Percentiles rank a stretch among this genome's conserved stretches.
These are phyloP conservation scores for Xyliphius kryptos DNA, from an alignment of 2,113 vertebrate species.

Conservation along the genomic window DNA sequence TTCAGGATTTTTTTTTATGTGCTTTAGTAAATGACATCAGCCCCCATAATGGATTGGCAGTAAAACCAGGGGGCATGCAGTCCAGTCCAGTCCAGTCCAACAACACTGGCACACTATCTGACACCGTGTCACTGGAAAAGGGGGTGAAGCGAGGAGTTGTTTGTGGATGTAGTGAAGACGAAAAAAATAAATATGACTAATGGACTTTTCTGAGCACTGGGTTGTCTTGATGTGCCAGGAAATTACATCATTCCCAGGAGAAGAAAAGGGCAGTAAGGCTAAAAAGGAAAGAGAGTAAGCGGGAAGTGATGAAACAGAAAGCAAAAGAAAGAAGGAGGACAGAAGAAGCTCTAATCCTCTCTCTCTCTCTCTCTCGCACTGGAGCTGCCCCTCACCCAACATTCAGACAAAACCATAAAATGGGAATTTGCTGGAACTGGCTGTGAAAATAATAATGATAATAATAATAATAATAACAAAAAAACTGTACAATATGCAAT, in stretches of 20 bases:
- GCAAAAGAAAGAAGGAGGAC: neutral
- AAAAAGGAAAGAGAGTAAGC: constrained; percentile 1
- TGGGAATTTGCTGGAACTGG: no score
- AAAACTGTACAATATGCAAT: constrained; percentile 12
- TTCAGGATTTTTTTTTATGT: no score
- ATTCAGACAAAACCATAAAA: constrained; percentile 4
- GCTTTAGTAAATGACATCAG: no score
- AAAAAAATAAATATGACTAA: constrained; percentile 43
- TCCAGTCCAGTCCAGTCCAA: no score
- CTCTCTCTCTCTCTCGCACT: neutral
- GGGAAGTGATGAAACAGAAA: constrained; percentile 11
- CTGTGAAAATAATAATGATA: constrained; percentile 2
- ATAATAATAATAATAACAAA: neutral
- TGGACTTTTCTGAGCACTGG: constrained; percentile 37
- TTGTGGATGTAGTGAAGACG: constrained; percentile 43
- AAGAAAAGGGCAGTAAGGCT: constrained; percentile 12
- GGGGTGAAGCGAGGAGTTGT: neutral
- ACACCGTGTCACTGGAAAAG: neutral
- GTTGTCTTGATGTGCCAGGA: constrained; percentile 22
- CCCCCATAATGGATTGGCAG: no score
- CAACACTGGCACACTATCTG: neutral
- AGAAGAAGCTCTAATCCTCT: constrained; percentile 5
- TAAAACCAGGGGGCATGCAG: no score
- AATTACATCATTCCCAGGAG: constrained; percentile 32
- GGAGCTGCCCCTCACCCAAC: neutral